Conservation (phyloP, 2,888 invertebrate species). For the Ephialtes manifestator region DNA sequence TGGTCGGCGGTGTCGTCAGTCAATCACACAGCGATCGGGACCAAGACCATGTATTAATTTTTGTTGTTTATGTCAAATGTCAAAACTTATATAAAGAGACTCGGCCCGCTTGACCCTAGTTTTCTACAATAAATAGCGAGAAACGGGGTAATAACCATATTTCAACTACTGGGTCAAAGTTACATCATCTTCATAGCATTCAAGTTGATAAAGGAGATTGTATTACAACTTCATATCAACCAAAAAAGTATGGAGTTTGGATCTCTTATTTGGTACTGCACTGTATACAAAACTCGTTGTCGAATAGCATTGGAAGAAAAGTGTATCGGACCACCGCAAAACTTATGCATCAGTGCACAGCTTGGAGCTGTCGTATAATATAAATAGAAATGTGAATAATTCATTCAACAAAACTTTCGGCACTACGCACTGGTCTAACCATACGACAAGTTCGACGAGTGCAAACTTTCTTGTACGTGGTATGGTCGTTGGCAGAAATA, state of each 20-base stretch:
- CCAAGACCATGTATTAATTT: too few species aligned
- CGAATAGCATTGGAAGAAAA: background rate
- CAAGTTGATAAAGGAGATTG: background rate
- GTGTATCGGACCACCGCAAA: constrained; percentile 2
- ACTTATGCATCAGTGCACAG: constrained; percentile 19
- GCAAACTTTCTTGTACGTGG: constrained; percentile 31
- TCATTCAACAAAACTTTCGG: constrained; percentile 48
- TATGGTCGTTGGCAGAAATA: constrained; percentile 25
- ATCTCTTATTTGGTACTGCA: background rate
- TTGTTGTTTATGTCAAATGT: too few species aligned
- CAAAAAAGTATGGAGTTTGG: background rate
- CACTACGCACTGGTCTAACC: constrained; percentile 31
- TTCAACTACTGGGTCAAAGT: background rate
- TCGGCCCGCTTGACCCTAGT: too few species aligned
- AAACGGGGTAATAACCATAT: background rate
- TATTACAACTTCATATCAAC: background rate
- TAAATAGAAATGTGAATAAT: constrained; percentile 60
- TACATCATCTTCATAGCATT: background rate
- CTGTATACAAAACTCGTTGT: constrained; percentile 10
- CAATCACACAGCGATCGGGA: too few species aligned
- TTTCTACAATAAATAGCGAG: background rate
- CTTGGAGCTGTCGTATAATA: constrained; percentile 23
- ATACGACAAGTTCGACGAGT: constrained; percentile 24
- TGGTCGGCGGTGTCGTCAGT: too few species aligned
- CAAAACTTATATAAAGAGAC: too few species aligned